Percentiles rank a stretch among this genome's conserved stretches.
phyloP scores from a whole-genome alignment of 1,140 invertebrate species.

The Atta cephalotes region DNA sequence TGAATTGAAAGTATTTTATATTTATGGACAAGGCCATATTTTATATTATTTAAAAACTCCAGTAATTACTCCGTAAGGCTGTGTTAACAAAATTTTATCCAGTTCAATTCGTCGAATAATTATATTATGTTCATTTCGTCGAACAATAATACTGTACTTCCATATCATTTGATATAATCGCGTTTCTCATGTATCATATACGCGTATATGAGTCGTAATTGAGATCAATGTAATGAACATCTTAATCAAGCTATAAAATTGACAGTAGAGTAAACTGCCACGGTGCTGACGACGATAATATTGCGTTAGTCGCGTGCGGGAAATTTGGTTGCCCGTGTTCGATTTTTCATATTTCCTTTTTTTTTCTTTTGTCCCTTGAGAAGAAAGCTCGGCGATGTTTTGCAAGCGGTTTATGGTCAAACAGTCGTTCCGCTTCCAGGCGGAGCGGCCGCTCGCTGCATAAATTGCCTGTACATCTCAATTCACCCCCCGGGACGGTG shows the following conservation, averaged over 20 bases:
- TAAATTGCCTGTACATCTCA: slow-evolving; percentile 83
- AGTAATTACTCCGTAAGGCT: background rate
- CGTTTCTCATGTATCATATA: background rate
- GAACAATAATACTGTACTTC: background rate
- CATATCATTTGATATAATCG: slow-evolving; percentile 9
- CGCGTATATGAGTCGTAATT: background rate
- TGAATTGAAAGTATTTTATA: too few species aligned
- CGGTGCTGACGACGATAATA: background rate
- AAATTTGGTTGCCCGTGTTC: background rate
- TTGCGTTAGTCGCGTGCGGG: background rate
- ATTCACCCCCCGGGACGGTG: slow-evolving; percentile 81
- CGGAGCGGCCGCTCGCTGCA: slow-evolving; percentile 79
- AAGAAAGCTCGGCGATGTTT: slow-evolving; percentile 59
- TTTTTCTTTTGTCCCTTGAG: background rate
- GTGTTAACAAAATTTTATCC: slow-evolving; percentile 12
- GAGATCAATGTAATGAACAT: background rate
- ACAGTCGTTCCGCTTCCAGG: slow-evolving; percentile 70
- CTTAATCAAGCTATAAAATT: slow-evolving; percentile 18
- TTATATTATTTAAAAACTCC: background rate
- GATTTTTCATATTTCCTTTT: background rate
- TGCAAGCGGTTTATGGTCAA: slow-evolving; percentile 73
- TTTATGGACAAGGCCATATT: too few species aligned
- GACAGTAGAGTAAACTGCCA: background rate
- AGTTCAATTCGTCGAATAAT: background rate
- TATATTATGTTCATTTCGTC: background rate